These are phyloP conservation scores for Redunca redunca DNA, from an alignment of 2,113 vertebrate species.

Conservation along the genomic window DNA sequence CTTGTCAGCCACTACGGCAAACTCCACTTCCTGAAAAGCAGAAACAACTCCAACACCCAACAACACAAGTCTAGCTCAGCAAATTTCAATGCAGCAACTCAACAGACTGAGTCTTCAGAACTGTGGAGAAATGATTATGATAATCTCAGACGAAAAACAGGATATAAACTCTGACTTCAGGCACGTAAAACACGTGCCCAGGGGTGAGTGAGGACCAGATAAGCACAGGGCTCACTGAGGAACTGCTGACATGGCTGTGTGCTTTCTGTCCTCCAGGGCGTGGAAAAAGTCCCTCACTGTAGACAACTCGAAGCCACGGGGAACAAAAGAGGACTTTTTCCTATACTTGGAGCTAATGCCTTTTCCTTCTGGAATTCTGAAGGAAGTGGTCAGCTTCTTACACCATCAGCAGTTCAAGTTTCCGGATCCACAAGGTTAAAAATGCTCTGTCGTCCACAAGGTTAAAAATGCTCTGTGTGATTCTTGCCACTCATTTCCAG, in stretches of 20 bases:
- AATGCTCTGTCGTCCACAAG: neutral
- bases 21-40: constrained; percentile 22
- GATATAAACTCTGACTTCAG: constrained; percentile 18
- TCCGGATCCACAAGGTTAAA: neutral
- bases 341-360: neutral
- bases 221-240: neutral
- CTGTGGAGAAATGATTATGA: neutral
- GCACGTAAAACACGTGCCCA: neutral
- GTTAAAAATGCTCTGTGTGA: neutral
- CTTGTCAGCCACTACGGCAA: neutral
- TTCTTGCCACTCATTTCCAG: neutral
- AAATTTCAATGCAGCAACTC: neutral
- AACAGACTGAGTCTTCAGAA: neutral
- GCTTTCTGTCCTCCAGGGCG: neutral
- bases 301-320: neutral
- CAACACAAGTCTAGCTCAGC: neutral
- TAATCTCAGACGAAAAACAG: constrained; percentile 51
- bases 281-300: neutral
- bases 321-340: neutral
- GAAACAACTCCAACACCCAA: neutral
- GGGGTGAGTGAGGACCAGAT: neutral
- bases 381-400: neutral
- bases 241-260: neutral
- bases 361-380: constrained; percentile 2
- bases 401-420: neutral